Evolutionary conservation across 2,113 vertebrate genomes (phyloP), one percentile per base, ranked within the genome.

Genomic region (Turnix velox): DNA sequence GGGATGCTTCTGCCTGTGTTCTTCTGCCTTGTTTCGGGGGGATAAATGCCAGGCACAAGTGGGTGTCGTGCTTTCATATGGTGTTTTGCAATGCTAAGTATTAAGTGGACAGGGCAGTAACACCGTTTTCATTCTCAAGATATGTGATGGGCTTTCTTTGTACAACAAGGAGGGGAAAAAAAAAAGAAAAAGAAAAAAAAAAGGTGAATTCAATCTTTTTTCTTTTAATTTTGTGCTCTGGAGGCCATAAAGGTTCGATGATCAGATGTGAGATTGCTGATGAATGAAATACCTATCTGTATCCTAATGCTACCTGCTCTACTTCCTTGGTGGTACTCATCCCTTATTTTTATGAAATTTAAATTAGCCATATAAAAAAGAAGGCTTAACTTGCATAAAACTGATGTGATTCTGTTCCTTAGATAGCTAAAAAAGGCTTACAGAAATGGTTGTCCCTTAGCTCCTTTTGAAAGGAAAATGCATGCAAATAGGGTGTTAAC

Each of bases 31-130:
- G 18, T 66, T 76, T 92, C 88, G 84, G n/a, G 39, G 39, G 84
- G 81, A 90, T 46, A 91, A 82, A 91, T 72, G 75, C 31, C 23
- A 54, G 69, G 20, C 81, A 89, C 67, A 85, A 95, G 87, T 73
- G 87, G 55, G 72, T 84, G 55, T 82, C 84, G 7, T 39, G 78
- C 78, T 93, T 94, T 94, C 43, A 45, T 79, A 62, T 27, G 67
- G 35, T 28, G 39, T 91, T 95, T 93, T 66, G 51, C 78, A 83
- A 55, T 40, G 46, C 61, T 69, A 49, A 68, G 54, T 57, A 65
- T 79, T 61, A 69, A 89, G 49, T 22, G 43, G 68, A 85, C 40
- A 31, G 45, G 49, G 48, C 42, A 49, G 39, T 62, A 49, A n/a
- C 17, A 55, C 23, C 14, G 10, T 86, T 90, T 92, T 49, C 15